Evolutionary conservation across 1,140 invertebrate genomes (phyloP), one percentile per base, ranked within the genome.

Genomic region (Tetragnatha versicolor): DNA sequence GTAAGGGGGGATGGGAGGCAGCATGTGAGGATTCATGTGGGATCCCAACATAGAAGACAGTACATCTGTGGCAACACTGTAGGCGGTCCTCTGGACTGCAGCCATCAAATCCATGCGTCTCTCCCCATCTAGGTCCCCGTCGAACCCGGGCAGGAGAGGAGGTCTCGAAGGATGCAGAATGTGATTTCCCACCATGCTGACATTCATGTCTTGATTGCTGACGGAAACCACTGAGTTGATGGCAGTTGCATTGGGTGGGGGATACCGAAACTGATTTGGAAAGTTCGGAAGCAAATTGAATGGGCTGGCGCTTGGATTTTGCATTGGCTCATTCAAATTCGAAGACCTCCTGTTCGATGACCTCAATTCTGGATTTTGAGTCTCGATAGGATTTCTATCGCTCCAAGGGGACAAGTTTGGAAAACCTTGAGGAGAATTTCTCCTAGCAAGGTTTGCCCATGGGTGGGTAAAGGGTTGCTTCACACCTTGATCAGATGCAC

Each of bases 21-120:
- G 3, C 20, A 25, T 17, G 39, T 2, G 66, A 69, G 29, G 9
- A 25, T 6, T 37, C 22, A 47, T 49, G 20, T 35, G n/a, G 22
- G 47, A 22, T 20, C 25, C n/a, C n/a, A 61, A 10, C 39, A 75
- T 75, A 2, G 55, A 49, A 35, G 70, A 75, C 10, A 61, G 3
- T 42, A 75, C 35, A 47, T 39, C 35, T 47, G 70, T 63, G n/a
- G 55, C 70, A 35, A 42, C 14, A 14, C 27, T 20, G 27, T 35
- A 61, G 17, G 35, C 55, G 35, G 70, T 63, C 35, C 58, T 61
- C 47, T 75, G 70, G 2, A 61, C 3, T 75, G 61, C 55, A 31
- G 20, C 20, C 12, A 58, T 42, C 58, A 72, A 42, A n/a, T 51
- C 33, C 14, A 4, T 3, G 53, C 27, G 25, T 12, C 33, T 39